Base-by-base conservation (phyloP, 2,888 invertebrate genomes). In the Malthinus seriepunctatus region DNA sequence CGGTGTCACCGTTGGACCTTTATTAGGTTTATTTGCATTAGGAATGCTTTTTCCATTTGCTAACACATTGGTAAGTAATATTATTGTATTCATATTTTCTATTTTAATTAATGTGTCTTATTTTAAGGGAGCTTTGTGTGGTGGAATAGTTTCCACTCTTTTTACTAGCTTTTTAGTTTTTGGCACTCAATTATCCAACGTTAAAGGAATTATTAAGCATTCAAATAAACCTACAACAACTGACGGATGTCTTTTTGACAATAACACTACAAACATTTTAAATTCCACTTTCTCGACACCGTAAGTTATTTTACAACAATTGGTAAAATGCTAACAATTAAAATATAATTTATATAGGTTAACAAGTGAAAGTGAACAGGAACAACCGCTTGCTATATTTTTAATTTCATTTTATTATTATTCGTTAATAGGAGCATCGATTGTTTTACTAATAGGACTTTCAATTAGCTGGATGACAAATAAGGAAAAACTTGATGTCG, bases 11-110 rank as follows among this genome's bases (percentile, higher is more conserved):
- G 83, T 86, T 14, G 88, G 88, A 0, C 85, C 88, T 0, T 73
- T 86, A 4, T 77, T 88, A 1, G 89, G 88, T 0, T 75, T 88
- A 0, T 89, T 89, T 67, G 82, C 85, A 0, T 71, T 88, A 23
- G 88, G 88, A 8, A 86, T 88, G 70, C 80, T 88, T n/a, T 83
- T 86, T 62, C 86, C 88, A 0, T 84, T 83, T 67, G 84, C 83
- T 1, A 86, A 84, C 63, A 81, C 84, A 67, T 81, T 82, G 42
- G 84, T 83, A 73, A 78, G 1, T n/a, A n/a, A n/a, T n/a, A n/a
- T n/a, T n/a, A n/a, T n/a, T n/a, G n/a, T n/a, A n/a, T n/a, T n/a
- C n/a, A n/a, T n/a, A n/a, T n/a, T n/a, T n/a, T n/a, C n/a, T 8
- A 23, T n/a, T 3, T 42, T 15, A 0, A 15, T 6, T 1, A 8